A percentile compares a stretch with the other conserved stretches of the same genome.
Evolutionary conservation across 2,113 vertebrate species (phyloP).

Genomic region (Megaptera novaeangliae): DNA sequence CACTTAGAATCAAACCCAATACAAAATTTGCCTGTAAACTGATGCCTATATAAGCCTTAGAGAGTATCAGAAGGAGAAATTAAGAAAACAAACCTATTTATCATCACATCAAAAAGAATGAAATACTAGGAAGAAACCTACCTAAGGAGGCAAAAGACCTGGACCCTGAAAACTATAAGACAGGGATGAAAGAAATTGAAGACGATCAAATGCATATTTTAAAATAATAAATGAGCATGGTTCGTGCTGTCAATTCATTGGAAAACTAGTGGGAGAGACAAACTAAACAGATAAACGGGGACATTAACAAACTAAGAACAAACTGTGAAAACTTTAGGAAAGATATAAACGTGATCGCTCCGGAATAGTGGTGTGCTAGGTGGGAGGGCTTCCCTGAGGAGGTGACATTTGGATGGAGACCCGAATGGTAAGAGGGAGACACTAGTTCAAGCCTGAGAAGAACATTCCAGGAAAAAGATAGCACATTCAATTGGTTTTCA

Average conservation of each 20-base stretch:
- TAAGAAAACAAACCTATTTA: background rate
- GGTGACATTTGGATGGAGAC: background rate
- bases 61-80: background rate
- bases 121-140: background rate
- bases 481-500: background rate
- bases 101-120: background rate
- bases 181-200: background rate
- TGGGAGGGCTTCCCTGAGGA: background rate
- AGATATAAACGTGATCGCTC: background rate
- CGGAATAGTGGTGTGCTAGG: too few relatives aligned
- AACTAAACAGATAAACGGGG: background rate
- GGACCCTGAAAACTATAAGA: background rate
- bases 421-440: background rate
- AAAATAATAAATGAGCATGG: background rate
- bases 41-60: background rate
- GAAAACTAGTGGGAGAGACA: background rate
- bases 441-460: background rate
- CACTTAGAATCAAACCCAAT: background rate
- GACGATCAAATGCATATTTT: background rate
- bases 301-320: background rate
- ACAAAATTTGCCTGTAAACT: background rate
- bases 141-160: background rate
- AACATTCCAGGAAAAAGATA: background rate
- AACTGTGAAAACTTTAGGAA: background rate
- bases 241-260: background rate